Base-by-base conservation (phyloP, 2,113 vertebrate genomes). In the Choloepus hoffmanni region DNA sequence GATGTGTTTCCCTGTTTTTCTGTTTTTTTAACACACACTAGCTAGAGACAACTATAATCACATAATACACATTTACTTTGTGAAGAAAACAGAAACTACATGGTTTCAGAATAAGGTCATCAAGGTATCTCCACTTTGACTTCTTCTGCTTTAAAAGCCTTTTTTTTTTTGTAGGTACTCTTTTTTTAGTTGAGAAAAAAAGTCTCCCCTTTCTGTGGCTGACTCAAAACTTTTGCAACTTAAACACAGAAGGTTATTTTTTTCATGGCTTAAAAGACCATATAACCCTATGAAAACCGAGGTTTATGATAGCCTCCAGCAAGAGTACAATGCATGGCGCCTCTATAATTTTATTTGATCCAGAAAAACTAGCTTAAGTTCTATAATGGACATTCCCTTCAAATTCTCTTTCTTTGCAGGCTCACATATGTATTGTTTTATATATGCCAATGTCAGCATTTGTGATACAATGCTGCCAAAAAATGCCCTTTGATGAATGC, bases 281-380 rank as follows among this genome's bases (percentile, higher is more conserved):
- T 53, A 85, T 95, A 98, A 30, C 65, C 77, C 74, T 86, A 96
- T 96, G 92, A 97, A 98, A 98, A 88, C 3, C 36, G 79, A 40
- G 94, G 98, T 98, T 98, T 98, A 98, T 5, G 90, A 98, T 98
- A 96, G 98, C 98, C 98, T 96, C 98, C 16, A 97, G 98, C 98
- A 95, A 98, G 65, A 97, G 89, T 55, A 83, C 94, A 50, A 78
- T 73, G 97, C 96, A 96, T 58, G 97, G 98, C 94, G 97, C 98
- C 98, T 96, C 83, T 90, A 33, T 7, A 0, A 43, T 97, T 98
- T 98, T 98, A 98, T 98, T 98, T 98, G 97, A 95, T 86, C 93
- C 92, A 96, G 90, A 81, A 88, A 90, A 72, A 87, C 68, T 88
- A 88, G 28, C 36, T 86, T 60, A 72, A 97, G 92, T 98, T 98